Conservation (phyloP, 2,797 vertebrate species). For the Dipus sagitta region DNA sequence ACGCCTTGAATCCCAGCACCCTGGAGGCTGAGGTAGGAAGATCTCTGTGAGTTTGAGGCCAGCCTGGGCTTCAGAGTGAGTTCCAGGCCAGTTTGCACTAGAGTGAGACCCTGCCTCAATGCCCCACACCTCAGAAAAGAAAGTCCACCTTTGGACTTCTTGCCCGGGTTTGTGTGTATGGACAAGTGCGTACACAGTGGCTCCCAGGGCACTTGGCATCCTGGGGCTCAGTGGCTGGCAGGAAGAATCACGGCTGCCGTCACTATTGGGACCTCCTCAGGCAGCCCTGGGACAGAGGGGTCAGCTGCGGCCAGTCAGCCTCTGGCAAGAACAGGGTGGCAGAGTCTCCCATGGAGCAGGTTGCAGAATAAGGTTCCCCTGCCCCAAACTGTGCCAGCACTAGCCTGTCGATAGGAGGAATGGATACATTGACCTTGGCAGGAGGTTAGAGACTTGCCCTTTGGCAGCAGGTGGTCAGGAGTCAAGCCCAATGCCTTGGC, state of each 20-base stretch:
- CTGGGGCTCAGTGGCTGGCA: background rate
- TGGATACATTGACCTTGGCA: slow-evolving; percentile 42
- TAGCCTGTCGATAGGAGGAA: background rate
- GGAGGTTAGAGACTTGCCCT: slow-evolving; percentile 26
- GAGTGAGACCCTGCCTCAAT: no score
- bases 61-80: no score
- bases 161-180: background rate
- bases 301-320: slow-evolving; percentile 7
- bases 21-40: no score
- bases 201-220: background rate
- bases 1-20: no score
- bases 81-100: no score
- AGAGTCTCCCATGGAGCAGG: background rate
- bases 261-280: background rate
- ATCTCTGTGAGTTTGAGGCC: no score
- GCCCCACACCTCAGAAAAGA: no score
- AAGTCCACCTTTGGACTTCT: accelerated
- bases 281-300: slow-evolving; percentile 11
- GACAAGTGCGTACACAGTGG: background rate
- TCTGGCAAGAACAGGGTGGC: background rate
- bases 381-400: background rate
- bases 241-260: background rate
- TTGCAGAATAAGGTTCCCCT: background rate
- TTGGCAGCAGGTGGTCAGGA: slow-evolving; percentile 8
- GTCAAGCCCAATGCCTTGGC: slow-evolving; percentile 26